Percentiles rank a stretch among this genome's conserved stretches.
Evolutionary conservation across 1,140 invertebrate species (phyloP).

Genomic region (Ceratosolen solmsi): DNA sequence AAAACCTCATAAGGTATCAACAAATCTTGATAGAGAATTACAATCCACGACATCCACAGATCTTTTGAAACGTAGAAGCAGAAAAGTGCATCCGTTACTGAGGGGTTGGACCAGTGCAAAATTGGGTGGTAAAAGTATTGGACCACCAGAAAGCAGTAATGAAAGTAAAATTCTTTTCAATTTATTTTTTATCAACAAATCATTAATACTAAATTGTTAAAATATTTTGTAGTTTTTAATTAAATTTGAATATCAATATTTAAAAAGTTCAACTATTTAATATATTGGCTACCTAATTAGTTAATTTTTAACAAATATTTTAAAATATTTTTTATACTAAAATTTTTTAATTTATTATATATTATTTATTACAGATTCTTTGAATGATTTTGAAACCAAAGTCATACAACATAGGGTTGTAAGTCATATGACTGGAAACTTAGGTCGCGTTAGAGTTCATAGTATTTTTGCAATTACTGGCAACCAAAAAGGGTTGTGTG

Average conservation of each 20-base stretch:
- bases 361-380: too few species aligned
- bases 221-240: too few species aligned
- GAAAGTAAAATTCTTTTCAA: conserved; percentile 74
- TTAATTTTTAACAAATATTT: too few species aligned
- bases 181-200: not conserved
- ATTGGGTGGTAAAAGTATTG: conserved; percentile 88
- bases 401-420: conserved; percentile 88
- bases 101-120: conserved; percentile 91
- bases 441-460: conserved; percentile 82
- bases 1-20: conserved; percentile 79
- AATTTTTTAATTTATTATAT: too few species aligned
- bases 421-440: conserved; percentile 87
- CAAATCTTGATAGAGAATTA: conserved; percentile 81
- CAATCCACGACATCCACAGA: conserved; percentile 83
- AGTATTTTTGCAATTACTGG: conserved; percentile 87
- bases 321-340: too few species aligned
- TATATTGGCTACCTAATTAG: too few species aligned
- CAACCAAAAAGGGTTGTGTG: conserved; percentile 90
- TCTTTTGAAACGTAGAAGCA: conserved; percentile 75
- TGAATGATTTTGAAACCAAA: conserved; percentile 90
- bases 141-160: conserved; percentile 87
- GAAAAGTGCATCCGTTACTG: conserved; percentile 84
- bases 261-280: too few species aligned
- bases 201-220: too few species aligned
- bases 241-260: too few species aligned